Percentiles rank a stretch among this genome's conserved stretches.
Evolutionary conservation across 2,888 invertebrate genomes (phyloP).

Genomic region (Mythimna impura): DNA sequence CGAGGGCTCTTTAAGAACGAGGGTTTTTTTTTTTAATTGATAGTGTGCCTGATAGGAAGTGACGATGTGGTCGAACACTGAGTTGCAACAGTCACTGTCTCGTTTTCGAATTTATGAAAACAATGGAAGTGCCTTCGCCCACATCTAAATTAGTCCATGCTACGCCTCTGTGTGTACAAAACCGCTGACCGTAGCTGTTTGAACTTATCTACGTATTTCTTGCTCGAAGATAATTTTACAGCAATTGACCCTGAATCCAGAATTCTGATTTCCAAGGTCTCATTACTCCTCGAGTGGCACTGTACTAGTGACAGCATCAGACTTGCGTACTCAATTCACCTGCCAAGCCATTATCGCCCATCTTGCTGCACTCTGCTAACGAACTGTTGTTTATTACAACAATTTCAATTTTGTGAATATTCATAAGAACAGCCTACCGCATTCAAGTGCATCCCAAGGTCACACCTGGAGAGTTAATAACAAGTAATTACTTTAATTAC

Average conservation of each 20-base stretch:
- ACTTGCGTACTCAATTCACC: constrained; percentile 33
- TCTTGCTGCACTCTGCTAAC: constrained; percentile 9
- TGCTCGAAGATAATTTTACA: background rate
- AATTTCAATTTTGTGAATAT: constrained; percentile 12
- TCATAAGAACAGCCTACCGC: constrained; percentile 5
- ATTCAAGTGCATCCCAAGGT: constrained; percentile 22
- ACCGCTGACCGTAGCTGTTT: too few relatives aligned
- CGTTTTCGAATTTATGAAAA: too few relatives aligned
- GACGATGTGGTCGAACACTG: too few relatives aligned
- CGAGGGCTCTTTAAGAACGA: too few relatives aligned
- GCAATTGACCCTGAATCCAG: background rate
- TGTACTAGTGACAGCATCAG: constrained; percentile 8
- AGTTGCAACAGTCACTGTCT: too few relatives aligned
- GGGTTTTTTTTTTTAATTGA: too few relatives aligned
- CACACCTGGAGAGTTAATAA: constrained; percentile 25
- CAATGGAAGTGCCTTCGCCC: too few relatives aligned
- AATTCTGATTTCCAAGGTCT: constrained; percentile 5
- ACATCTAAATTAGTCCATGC: too few relatives aligned
- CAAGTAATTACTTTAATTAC: constrained; percentile 40
- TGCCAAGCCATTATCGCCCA: constrained; percentile 21
- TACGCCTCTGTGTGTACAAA: too few relatives aligned
- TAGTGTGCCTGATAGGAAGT: too few relatives aligned
- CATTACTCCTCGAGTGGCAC: constrained; percentile 16
- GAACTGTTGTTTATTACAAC: background rate
- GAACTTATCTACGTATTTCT: background rate